These are phyloP conservation scores for Diadumene lineata DNA, from an alignment of 92 coral and sea anemone genomes.

Conservation along the genomic window DNA sequence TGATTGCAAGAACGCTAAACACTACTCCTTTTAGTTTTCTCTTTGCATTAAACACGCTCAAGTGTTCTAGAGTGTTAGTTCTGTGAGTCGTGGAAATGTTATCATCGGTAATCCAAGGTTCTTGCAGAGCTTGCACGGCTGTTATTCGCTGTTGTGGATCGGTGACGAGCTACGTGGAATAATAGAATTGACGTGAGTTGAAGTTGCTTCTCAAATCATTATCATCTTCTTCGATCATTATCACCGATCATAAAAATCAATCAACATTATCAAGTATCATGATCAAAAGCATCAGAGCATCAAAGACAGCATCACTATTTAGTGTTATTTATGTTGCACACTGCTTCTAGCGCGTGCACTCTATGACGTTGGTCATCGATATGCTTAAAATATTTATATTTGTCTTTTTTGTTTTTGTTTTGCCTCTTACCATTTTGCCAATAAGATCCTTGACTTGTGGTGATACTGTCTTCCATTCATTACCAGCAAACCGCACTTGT, in stretches of 20 bases:
- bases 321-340: too few species aligned
- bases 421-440: constrained; percentile 59
- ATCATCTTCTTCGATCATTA: background rate
- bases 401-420: too few species aligned
- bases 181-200: background rate
- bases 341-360: too few species aligned
- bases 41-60: constrained; percentile 67
- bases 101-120: constrained; percentile 51
- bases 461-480: constrained; percentile 65
- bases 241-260: background rate
- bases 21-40: constrained; percentile 71
- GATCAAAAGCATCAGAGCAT: too few species aligned
- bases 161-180: constrained; percentile 46
- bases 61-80: constrained; percentile 67
- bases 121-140: constrained; percentile 63
- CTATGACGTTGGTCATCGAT: too few species aligned
- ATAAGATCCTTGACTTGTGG: constrained; percentile 57
- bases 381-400: too few species aligned
- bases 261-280: background rate
- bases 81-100: constrained; percentile 62
- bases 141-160: constrained; percentile 61
- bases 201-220: background rate
- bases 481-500: constrained; percentile 47
- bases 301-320: too few species aligned
- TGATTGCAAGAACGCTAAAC: constrained; percentile 68